Percentiles rank a stretch among this genome's conserved stretches.
These are phyloP conservation scores for Cydia fagiglandana DNA, from an alignment of 1,140 invertebrate species.

Conservation along the genomic window DNA sequence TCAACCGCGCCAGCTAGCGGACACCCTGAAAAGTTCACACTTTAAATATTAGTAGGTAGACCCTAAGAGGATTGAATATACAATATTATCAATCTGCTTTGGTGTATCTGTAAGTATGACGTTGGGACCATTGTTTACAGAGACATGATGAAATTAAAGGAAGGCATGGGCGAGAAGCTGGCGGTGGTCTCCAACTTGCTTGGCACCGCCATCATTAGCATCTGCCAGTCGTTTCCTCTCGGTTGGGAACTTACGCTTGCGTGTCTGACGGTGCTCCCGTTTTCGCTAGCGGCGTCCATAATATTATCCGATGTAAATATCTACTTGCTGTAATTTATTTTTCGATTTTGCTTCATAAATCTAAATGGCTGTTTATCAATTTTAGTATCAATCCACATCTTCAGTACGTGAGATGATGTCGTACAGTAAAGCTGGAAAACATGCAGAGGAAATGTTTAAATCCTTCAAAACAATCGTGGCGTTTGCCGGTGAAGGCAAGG, in stretches of 20 bases:
- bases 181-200: constrained; percentile 87
- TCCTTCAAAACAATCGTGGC: constrained; percentile 88
- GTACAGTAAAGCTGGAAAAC: constrained; percentile 88
- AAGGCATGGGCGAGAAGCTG: constrained; percentile 94
- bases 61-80: too few relatives aligned
- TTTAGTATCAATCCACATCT: constrained; percentile 82
- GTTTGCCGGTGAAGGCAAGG: constrained; percentile 88
- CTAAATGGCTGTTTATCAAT: constrained; percentile 20
- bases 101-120: background rate
- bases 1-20: too few relatives aligned
- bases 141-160: constrained; percentile 92
- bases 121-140: constrained; percentile 71
- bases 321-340: constrained; percentile 23
- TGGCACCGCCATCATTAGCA: constrained; percentile 83
- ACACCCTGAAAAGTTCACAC: too few relatives aligned
- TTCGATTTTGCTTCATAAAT: background rate
- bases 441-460: constrained; percentile 90
- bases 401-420: constrained; percentile 85
- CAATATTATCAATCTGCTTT: too few relatives aligned
- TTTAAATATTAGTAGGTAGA: too few relatives aligned
- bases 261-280: constrained; percentile 79
- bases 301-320: constrained; percentile 67
- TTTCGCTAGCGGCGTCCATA: constrained; percentile 68
- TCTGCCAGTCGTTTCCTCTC: constrained; percentile 86
- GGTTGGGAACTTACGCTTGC: constrained; percentile 92